Conservation (phyloP, 2,113 vertebrate genomes). For the Bufo gargarizans region DNA sequence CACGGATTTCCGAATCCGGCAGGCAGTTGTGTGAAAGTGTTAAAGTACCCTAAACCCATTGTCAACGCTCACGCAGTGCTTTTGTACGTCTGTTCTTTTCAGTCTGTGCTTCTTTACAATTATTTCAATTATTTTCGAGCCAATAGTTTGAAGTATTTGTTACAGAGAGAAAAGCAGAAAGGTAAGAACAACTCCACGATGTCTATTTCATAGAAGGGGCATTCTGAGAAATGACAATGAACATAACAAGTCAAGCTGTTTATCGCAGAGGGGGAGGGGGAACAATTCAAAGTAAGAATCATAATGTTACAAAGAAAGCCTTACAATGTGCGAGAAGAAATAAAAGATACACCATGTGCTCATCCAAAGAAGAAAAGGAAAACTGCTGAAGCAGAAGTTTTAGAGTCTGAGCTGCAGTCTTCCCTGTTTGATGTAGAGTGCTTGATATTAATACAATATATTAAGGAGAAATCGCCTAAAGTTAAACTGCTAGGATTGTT, state of each 20-base stretch:
- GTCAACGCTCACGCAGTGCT: neutral
- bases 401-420: neutral
- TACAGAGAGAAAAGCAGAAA: neutral
- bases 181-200: neutral
- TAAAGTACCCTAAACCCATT: neutral
- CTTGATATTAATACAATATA: neutral
- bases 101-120: neutral
- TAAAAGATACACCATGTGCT: neutral
- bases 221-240: conserved; percentile 14
- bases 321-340: neutral
- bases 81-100: neutral
- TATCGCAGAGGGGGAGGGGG: neutral
- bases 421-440: neutral
- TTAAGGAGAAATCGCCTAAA: too few relatives aligned
- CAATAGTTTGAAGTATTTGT: neutral
- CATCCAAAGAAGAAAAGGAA: neutral
- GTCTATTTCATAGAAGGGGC: neutral
- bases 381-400: neutral
- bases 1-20: too few relatives aligned
- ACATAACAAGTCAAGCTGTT: conserved; percentile 10
- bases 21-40: too few relatives aligned
- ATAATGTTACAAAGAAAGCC: neutral
- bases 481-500: too few relatives aligned
- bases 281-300: neutral
- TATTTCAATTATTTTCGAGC: conserved; percentile 10